These are phyloP conservation scores for Cepaea hortensis DNA, from an alignment of 2,888 invertebrate species.

Conservation along the genomic window DNA sequence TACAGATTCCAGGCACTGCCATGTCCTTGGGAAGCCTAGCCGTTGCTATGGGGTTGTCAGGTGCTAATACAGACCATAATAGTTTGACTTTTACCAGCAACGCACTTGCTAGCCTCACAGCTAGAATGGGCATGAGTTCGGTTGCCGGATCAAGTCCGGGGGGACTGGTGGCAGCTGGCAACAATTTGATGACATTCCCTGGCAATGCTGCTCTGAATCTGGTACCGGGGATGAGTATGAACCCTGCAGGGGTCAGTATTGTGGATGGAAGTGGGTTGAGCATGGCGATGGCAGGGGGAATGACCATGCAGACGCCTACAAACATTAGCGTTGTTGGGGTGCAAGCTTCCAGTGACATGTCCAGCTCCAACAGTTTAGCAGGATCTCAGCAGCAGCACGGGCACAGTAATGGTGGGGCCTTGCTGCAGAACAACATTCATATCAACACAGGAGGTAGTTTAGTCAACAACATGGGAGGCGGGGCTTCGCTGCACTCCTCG, in stretches of 20 bases:
- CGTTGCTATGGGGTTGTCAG: constrained; percentile 46
- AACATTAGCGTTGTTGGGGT: constrained; percentile 39
- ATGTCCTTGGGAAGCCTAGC: constrained; percentile 48
- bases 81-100: constrained; percentile 49
- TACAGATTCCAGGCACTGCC: constrained; percentile 46
- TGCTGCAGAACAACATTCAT: constrained; percentile 47
- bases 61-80: constrained; percentile 45
- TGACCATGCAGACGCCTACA: constrained; percentile 37
- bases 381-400: constrained; percentile 23
- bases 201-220: constrained; percentile 40
- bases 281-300: constrained; percentile 48
- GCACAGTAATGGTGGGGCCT: constrained; percentile 2
- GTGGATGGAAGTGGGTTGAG: constrained; percentile 43
- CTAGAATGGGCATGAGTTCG: constrained; percentile 50
- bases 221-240: constrained; percentile 45
- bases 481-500: constrained; percentile 6
- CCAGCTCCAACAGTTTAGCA: constrained; percentile 1
- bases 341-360: constrained; percentile 34
- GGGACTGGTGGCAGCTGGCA: constrained; percentile 39
- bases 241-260: constrained; percentile 41
- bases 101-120: constrained; percentile 43
- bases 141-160: constrained; percentile 35
- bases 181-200: constrained; percentile 45
- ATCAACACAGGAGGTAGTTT: constrained; percentile 37
- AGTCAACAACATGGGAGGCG: constrained; percentile 36